Base-by-base conservation (phyloP, 2,888 invertebrate genomes). In the Asteroscopus sphinx region DNA sequence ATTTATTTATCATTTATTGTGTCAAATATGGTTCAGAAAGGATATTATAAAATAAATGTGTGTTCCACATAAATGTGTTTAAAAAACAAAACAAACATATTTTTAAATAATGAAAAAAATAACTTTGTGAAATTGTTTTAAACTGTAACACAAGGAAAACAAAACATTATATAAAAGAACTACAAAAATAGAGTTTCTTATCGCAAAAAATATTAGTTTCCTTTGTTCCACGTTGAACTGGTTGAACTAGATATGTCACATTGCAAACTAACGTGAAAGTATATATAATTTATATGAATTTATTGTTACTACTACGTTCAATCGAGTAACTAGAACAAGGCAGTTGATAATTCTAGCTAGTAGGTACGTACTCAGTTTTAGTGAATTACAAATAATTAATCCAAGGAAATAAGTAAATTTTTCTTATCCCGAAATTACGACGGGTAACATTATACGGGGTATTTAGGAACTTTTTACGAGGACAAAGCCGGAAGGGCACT, bases 181-280 rank as follows among this genome's bases (percentile, higher is more conserved):
- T 3, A 40, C 17, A 42, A 36, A 64, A 40, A 52, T 13, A 41
- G 15, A 6, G 33, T 42, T 42, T 17, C 5, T 58, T 70, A 66
- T 58, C 67, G 71, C 33, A 12, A 40, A 16, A 44, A 48, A 37
- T 32, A 53, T 53, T 39, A 15, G 39, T 63, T 66, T 26, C 33
- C 45, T 49, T 58, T 46, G 37, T 57, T 36, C 32, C 15, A 7
- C 16, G 28, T 32, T 68, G 64, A 42, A 52, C 44, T 32, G 66
- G 28, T 32, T 68, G 64, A 42, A 52, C 44, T 32, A 71, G 53
- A 70, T 66, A 71, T 42, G 53, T 67, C 71, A 41, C 40, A 32
- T 26, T 5, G 16, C 26, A 16, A 32, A 37, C 33, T 15, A 46
- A 53, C 21, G 30, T 12, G 8, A 41, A 9, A 15, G 30, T 52